Evolutionary conservation across 2,113 vertebrate species (phyloP).

Genomic region (Thamnophis sirtalis): DNA sequence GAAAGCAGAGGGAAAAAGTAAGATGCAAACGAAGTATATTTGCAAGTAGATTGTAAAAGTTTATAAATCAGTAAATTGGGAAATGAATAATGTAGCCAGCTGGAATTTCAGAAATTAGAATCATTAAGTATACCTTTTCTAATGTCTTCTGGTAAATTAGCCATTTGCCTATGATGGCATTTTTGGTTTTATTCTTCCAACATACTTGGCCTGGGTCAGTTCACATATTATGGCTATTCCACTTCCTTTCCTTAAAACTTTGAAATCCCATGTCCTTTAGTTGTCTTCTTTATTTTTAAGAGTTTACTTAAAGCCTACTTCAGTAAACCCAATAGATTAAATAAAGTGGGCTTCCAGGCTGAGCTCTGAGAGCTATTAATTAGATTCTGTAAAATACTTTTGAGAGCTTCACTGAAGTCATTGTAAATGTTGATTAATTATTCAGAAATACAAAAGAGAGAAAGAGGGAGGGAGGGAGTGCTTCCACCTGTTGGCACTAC

Average conservation of each 20-base stretch:
- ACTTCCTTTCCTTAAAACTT: background rate
- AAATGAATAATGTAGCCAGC: background rate
- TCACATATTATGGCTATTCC: background rate
- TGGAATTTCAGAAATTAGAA: background rate
- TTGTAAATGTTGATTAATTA: conserved; percentile 42
- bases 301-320: conserved; percentile 41
- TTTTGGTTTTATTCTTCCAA: background rate
- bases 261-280: conserved; percentile 11
- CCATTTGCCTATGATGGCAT: background rate
- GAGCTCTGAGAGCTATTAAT: conserved; percentile 37
- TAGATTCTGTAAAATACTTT: conserved; percentile 25
- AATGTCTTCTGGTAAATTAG: background rate
- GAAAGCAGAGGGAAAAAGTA: background rate
- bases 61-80: background rate
- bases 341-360: conserved; percentile 39
- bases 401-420: conserved; percentile 12
- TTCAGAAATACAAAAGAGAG: conserved; percentile 30
- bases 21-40: background rate
- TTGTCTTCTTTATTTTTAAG: conserved; percentile 5
- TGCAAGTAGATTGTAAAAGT: background rate
- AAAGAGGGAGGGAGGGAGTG: background rate
- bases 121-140: background rate
- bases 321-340: conserved; percentile 40
- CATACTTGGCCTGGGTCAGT: background rate
- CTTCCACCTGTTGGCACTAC: conserved; percentile 25